Base-by-base conservation (phyloP, 1,140 invertebrate species). In the Liolophura sinensis region DNA sequence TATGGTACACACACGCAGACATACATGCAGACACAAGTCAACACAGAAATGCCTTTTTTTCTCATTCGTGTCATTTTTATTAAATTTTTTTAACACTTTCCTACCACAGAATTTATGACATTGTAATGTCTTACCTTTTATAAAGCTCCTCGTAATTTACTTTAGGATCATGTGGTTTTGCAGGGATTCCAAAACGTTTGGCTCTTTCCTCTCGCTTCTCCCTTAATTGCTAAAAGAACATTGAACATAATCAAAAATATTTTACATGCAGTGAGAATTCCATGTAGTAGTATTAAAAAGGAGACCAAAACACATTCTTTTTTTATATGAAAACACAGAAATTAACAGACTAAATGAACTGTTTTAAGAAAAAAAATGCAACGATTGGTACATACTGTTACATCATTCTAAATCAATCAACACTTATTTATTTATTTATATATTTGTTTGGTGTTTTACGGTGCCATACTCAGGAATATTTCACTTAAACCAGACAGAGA, bases 131-230 rank as follows among this genome's bases (percentile, higher is more conserved):
- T 40, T 71, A 88, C 88, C 87, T 88, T 64, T 85, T 77, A 75
- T 91, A 90, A 1, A 92, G 80, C 58, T 88, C 85, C 78, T 89
- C 85, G 49, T 91, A 85, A 82, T 90, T 86, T 63, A 87, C 81
- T 27, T 87, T 85, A n/a, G 83, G 82, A 68, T 82, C 81, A 70
- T 85, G 86, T 54, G 80, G 81, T 67, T 88, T 86, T 5, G 86
- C 83, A 76, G 88, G 86, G 48, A 92, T 73, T 1, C 89, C 88
- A 88, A 92, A 92, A 70, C 91, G 84, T 74, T 89, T 89, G 0
- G 90, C 91, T 77, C 91, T 84, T 74, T 91, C 88, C 75, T 88
- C 86, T 68, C 89, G 83, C 79, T 90, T 92, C 27, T 82, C 77
- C 66, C 88, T 85, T 76, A 89, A 89, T 67, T 89, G 87, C 82